Evolutionary conservation across 2,797 vertebrate species (phyloP), one percentile per base, ranked within the genome.

Genomic region (Argya squamiceps): DNA sequence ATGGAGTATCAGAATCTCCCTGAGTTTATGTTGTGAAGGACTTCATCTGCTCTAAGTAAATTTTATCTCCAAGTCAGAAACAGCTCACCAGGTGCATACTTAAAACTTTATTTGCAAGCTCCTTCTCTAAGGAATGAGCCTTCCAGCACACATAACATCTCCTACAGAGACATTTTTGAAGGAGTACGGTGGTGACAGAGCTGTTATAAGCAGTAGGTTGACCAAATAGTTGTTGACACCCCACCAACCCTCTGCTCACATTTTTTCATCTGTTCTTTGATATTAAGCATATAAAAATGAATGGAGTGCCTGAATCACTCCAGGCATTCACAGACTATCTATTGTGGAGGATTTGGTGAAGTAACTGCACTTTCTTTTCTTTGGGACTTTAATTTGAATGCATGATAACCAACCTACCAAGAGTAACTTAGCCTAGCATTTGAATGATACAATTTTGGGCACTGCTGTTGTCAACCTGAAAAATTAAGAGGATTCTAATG

Each of bases 251-350:
- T 53, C 2, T 50, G 21, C 68, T 47, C n/a, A 30, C 2, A 15
- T 12, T 39, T 83, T 74, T 86, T 50, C 3, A 6, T 5, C 18
- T 60, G 4, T 1, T 56, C 2, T 76, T 47, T 12, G 3, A 26
- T 52, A 80, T 49, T 37, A 64, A 75, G 58, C 20, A 36, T 5
- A 30, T 37, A 39, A 58, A 78, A 82, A 53, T 24, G 7, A 2
- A n/a, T 50, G 6, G 11, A 49, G 3, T 39, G 5, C 36, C 71
- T 4, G 2, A 36, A 75, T 84, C 8, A 37, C 17, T 65, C 22
- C 0, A 58, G 5, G 36, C 0, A 1, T 44, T 68, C 11, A 6
- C 10, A 55, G 36, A 59, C 3, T 29, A 43, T 22, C 5, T 24
- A 12, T 32, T 5, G 1, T 29, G 12, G 8, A 59, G 5, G 3